These are phyloP conservation scores for Enteromius unitaeniatus DNA, from an alignment of 2,797 vertebrate genomes.

Conservation along the genomic window DNA sequence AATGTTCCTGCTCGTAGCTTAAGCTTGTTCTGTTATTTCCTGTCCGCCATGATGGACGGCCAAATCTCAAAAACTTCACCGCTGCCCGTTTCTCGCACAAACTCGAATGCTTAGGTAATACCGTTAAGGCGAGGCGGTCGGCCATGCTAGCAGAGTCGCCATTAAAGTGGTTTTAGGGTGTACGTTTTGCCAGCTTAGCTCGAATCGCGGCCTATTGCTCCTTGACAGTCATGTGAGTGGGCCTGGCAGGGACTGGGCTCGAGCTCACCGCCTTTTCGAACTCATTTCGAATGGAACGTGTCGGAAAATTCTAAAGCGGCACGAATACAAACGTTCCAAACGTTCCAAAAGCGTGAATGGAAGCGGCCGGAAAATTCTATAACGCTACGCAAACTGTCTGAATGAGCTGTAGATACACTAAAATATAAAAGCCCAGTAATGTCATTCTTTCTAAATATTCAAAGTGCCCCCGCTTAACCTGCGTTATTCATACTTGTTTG, in stretches of 20 bases:
- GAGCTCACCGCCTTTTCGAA: slow-evolving; percentile 1
- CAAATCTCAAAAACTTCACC: slow-evolving; percentile 40
- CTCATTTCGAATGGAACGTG: slow-evolving; percentile 18
- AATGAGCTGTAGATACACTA: no score
- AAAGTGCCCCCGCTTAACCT: background rate
- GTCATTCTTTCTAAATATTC: no score
- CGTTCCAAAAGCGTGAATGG: background rate
- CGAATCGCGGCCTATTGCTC: slow-evolving; percentile 60
- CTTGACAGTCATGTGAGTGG: slow-evolving; percentile 63
- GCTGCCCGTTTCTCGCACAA: background rate
- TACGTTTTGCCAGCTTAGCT: slow-evolving; percentile 11
- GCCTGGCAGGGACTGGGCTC: slow-evolving; percentile 52
- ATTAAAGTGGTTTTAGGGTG: background rate
- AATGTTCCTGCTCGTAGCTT: slow-evolving; percentile 57
- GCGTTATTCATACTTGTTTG: background rate
- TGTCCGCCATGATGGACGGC: slow-evolving; percentile 65
- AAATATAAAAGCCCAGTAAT: no score
- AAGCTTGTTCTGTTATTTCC: slow-evolving; percentile 60
- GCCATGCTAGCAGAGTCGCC: background rate
- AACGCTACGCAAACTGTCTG: background rate
- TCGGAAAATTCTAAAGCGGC: background rate
- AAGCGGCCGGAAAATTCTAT: background rate
- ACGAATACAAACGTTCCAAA: background rate
- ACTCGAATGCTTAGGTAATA: background rate
- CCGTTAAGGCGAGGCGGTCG: no score